phyloP scores from a whole-genome alignment of 2,888 invertebrate genomes.

The Xestia xanthographa region DNA sequence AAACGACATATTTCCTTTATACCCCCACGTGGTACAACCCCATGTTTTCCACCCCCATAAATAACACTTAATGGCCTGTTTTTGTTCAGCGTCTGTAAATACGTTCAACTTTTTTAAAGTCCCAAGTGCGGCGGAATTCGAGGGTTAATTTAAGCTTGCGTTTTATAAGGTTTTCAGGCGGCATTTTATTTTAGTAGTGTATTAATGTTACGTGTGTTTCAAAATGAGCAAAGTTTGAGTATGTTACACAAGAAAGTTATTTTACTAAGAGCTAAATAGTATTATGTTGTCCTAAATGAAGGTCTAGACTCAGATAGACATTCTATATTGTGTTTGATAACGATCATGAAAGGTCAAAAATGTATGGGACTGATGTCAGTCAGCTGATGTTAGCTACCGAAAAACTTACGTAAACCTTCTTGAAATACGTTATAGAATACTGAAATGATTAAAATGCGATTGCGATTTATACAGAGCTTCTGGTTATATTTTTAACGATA shows the following conservation, averaged over 20 bases:
- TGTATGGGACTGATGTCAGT: background rate
- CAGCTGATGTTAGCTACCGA: background rate
- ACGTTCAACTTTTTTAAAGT: constrained; percentile 63
- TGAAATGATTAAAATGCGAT: background rate
- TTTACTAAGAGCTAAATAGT: background rate
- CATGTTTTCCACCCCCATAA: constrained; percentile 56
- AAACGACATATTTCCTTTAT: constrained; percentile 59
- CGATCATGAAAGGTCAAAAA: background rate
- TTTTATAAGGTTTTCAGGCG: constrained; percentile 36
- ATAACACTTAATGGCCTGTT: constrained; percentile 65
- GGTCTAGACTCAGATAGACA: background rate
- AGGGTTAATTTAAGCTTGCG: constrained; percentile 59
- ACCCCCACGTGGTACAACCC: constrained; percentile 44
- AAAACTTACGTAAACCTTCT: background rate
- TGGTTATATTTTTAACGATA: background rate
- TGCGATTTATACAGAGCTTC: rapidly evolving
- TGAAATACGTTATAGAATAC: too few relatives aligned
- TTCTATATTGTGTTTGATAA: too few relatives aligned
- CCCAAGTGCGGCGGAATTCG: constrained; percentile 54
- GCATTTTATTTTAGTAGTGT: constrained; percentile 25
- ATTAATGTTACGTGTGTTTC: background rate
- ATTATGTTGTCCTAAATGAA: background rate
- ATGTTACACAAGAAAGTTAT: constrained; percentile 1
- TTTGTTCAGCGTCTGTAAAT: constrained; percentile 60
- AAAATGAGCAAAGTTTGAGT: constrained; percentile 9